Percentiles rank a stretch among this genome's conserved stretches.
Conservation (phyloP, 2,113 vertebrate genomes). For the Brienomyrus brachyistius region DNA sequence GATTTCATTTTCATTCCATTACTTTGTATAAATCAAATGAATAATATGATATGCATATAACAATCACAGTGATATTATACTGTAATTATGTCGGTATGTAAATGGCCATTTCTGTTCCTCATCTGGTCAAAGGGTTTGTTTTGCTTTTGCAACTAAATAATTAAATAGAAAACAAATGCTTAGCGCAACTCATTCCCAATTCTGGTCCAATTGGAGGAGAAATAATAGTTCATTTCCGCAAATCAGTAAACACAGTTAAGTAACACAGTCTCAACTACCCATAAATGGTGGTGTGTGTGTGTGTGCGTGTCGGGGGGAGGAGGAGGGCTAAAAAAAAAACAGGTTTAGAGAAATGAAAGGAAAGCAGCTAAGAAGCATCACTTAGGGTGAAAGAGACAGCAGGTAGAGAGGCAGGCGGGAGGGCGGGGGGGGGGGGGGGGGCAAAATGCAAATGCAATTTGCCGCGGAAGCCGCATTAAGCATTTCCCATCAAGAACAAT, state of each 20-base stretch:
- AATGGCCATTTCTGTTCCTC: not conserved
- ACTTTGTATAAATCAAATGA: not conserved
- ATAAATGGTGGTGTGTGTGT: not conserved
- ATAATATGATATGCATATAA: not conserved
- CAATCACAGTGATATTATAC: not conserved
- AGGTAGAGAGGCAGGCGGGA: slow-evolving; percentile 34
- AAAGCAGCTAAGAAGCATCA: slow-evolving; percentile 23
- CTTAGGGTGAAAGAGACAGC: slow-evolving; percentile 47
- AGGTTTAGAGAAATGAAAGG: slow-evolving; percentile 39
- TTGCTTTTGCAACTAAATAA: not conserved
- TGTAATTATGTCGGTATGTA: not conserved
- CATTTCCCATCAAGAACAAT: slow-evolving; percentile 70
- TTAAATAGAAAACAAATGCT: not conserved
- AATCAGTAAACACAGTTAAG: not conserved
- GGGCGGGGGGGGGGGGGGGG: slow-evolving; percentile 39
- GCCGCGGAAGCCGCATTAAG: slow-evolving; percentile 76
- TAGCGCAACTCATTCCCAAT: not conserved
- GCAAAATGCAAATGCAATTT: slow-evolving; percentile 57
- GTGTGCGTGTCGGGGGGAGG: not conserved
- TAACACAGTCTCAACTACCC: not conserved
- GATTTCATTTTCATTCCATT: not conserved
- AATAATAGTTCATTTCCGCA: not conserved
- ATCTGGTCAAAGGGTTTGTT: not conserved
- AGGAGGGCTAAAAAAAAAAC: slow-evolving; percentile 12
- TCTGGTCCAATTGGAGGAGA: not conserved